phyloP scores from a whole-genome alignment of 2,888 invertebrate species.

The Dendrolimus pini region DNA sequence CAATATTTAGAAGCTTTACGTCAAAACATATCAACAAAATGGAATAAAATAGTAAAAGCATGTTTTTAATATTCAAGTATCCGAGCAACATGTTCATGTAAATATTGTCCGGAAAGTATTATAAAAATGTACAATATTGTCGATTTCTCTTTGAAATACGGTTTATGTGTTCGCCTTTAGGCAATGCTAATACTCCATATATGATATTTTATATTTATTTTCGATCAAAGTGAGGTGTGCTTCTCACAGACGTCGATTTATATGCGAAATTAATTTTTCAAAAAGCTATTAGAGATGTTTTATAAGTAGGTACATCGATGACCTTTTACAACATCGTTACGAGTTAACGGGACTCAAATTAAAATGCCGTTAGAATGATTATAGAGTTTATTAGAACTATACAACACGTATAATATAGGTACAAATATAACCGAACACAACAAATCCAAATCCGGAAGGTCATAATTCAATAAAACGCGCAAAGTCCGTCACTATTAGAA shows the following conservation, averaged over 20 bases:
- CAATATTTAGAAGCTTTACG: no score
- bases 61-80: background rate
- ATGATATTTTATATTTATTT: constrained; percentile 4
- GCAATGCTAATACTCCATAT: constrained; percentile 17
- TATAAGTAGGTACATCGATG: background rate
- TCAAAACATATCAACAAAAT: background rate
- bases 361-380: no score
- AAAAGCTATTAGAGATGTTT: background rate
- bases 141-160: constrained; percentile 27
- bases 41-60: background rate
- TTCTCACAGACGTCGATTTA: background rate
- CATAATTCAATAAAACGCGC: no score
- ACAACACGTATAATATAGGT: no score
- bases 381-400: no score
- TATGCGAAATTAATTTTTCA: background rate
- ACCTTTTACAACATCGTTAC: no score
- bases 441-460: no score
- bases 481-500: no score
- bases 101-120: background rate
- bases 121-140: constrained; percentile 23
- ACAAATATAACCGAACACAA: no score
- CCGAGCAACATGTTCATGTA: background rate
- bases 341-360: no score
- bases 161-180: constrained; percentile 25
- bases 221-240: constrained; percentile 2